Evolutionary conservation across 2,113 vertebrate species (phyloP), one percentile per base, ranked within the genome.

Genomic region (Boleophthalmus pectinirostris): DNA sequence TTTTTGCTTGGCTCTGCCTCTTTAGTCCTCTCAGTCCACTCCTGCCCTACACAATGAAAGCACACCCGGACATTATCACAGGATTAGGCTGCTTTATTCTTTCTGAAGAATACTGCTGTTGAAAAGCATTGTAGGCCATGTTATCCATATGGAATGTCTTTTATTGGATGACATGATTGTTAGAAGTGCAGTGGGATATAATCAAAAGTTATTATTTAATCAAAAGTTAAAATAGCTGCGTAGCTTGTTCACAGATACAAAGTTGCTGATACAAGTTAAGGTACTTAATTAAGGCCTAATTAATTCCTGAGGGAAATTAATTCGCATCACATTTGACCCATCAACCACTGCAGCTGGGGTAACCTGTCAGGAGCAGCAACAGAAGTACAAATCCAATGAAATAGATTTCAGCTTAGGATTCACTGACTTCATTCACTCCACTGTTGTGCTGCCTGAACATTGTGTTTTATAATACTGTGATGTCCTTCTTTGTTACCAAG

Each of bases 1-100:
- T 81, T 91, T 90, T 88, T 85, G 80, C 85, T 81, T 73, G 68
- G 80, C 83, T 85, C 82, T 79, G 76, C 79, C 74, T 82, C 85
- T 90, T 81, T 80, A 72, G 77, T 85, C 43, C 75, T 64, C 73
- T 74, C 78, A 79, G 81, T 84, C 80, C 77, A 65, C 77, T 79
- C 72, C 23, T 29, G 70, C 75, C 79, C 81, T 74, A 38, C 70
- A 85, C 81, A 79, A 68, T 82, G 69, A 46, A 75, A 54, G 51
- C 29, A 10, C 54, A 21, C 53, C 73, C 33, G n/a, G 76, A 63
- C 76, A 79, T 89, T 84, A 85, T 84, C 51, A 12, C 9, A 66
- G 46, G 45, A 72, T 84, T 57, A 53, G 61, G 69, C 70, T 79
- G 68, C 78, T 80, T 87, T 46, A 78, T 66, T 86, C 81, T 74